These are phyloP conservation scores for Nothocercus julius DNA, from an alignment of 2,113 vertebrate species.

Conservation along the genomic window DNA sequence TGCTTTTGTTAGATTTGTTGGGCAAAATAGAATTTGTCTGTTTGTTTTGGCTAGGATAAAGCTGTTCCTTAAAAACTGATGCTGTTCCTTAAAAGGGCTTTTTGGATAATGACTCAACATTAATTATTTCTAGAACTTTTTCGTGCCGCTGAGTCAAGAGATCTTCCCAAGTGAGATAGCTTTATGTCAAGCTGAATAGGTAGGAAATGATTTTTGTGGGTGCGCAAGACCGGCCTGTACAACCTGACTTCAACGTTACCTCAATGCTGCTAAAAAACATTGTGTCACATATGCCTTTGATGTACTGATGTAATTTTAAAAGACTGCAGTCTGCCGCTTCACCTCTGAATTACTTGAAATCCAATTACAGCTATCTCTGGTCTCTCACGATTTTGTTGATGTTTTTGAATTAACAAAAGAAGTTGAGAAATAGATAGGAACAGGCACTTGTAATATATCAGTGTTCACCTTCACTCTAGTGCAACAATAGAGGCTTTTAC, in stretches of 20 bases:
- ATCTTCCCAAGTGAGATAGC: constrained; percentile 37
- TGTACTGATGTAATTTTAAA: constrained; percentile 67
- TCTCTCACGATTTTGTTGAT: constrained; percentile 60
- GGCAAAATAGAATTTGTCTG: constrained; percentile 25
- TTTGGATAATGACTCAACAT: constrained; percentile 40
- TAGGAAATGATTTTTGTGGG: constrained; percentile 15
- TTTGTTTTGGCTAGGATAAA: constrained; percentile 58
- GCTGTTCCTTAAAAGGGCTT: constrained; percentile 50
- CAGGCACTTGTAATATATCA: constrained; percentile 47
- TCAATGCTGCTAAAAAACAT: constrained; percentile 47
- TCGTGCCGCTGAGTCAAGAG: constrained; percentile 1
- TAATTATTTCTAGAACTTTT: constrained; percentile 55
- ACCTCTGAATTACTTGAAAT: constrained; percentile 68
- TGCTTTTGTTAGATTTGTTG: constrained; percentile 51
- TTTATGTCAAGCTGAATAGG: neutral
- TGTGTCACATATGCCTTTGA: constrained; percentile 48
- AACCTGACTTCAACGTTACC: constrained; percentile 22
- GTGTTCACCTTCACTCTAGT: constrained; percentile 26
- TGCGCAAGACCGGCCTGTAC: constrained; percentile 10
- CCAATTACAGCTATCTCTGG: constrained; percentile 53
- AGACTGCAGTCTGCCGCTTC: constrained; percentile 55
- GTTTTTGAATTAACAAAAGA: constrained; percentile 70
- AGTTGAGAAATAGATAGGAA: constrained; percentile 61
- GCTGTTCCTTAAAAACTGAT: constrained; percentile 44
- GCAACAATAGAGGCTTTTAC: constrained; percentile 57